phyloP scores from a whole-genome alignment of 2,113 vertebrate genomes.

The Cercopithecus mona region DNA sequence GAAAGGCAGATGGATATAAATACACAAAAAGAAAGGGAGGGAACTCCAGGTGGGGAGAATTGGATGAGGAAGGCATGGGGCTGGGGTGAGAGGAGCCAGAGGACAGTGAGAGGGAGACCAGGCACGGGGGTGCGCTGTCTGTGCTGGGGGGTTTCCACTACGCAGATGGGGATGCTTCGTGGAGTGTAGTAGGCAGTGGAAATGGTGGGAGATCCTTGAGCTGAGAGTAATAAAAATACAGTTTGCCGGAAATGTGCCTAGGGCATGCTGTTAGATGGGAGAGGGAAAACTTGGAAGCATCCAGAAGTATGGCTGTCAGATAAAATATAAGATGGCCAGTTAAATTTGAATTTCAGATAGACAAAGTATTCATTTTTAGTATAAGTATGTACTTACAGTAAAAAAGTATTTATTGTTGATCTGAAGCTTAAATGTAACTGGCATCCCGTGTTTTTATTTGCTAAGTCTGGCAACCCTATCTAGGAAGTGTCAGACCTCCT shows the following conservation, averaged over 20 bases:
- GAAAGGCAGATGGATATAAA: constrained; percentile 10
- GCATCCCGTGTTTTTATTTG: background rate
- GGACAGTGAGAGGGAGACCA: background rate
- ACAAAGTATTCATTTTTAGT: background rate
- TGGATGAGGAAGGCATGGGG: background rate
- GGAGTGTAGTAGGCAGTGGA: background rate
- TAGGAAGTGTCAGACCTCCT: background rate
- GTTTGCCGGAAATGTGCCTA: background rate
- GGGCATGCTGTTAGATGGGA: background rate
- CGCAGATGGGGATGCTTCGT: background rate
- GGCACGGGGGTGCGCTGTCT: background rate
- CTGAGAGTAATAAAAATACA: background rate
- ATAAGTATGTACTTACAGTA: background rate
- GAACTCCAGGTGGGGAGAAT: background rate
- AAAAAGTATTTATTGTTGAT: background rate
- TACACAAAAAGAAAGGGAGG: background rate
- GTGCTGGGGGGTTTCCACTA: background rate
- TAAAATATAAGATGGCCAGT: background rate
- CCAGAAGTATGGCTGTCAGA: background rate
- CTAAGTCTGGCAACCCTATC: background rate
- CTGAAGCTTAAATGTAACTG: background rate
- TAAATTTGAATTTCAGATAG: background rate
- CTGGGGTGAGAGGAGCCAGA: background rate
- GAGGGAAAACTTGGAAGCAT: background rate
- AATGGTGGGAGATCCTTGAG: background rate